Evolutionary conservation across 2,113 vertebrate species (phyloP), one percentile per base, ranked within the genome.

Genomic region (Coturnix japonica): DNA sequence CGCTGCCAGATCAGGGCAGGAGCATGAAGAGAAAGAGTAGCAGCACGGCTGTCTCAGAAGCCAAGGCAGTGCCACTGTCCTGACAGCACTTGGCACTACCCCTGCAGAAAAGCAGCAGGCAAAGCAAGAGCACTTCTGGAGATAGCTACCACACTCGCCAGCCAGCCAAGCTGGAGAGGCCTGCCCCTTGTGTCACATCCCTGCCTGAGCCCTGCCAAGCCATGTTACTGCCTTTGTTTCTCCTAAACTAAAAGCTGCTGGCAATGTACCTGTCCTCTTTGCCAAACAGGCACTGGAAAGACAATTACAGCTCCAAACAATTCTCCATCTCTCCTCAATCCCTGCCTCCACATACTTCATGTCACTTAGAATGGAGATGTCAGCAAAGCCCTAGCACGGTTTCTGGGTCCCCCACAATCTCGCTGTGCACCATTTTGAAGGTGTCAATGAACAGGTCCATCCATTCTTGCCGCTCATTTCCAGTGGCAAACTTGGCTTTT

Each of bases 371-470:
- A 46, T 6, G 16, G 78, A 60, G 35, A 33, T 30, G 71, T 97
- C 97, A 99, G 97, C 99, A 99, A 87, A 99, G 97, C 53, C 97
- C 97, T 91, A 98, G 59, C 21, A 97, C 97, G 2, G 98, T 98
- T 61, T 98, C 98, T 12, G 98, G 98, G 97, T 99, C 98, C 54
- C 98, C 99, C 97, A 98, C 97, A 93, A 99, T 98, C 96, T 99
- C 98, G 19, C 97, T 98, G 97, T 99, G 99, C 98, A 99, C 98
- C 97, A 98, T 97, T 98, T 98, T 99, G 98, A 99, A 99, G 80
- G 98, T 98, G 93, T 99, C 97, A 98, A 99, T 98, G 98, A 99
- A 99, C 94, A 99, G 97, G 95, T 98, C 95, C 96, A 98, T 99
- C 99, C 99, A 99, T 93, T 98, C 97, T 95, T 99, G 98, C 97